Conservation (phyloP, 2,113 vertebrate genomes). For the Sclerurus mexicanus region DNA sequence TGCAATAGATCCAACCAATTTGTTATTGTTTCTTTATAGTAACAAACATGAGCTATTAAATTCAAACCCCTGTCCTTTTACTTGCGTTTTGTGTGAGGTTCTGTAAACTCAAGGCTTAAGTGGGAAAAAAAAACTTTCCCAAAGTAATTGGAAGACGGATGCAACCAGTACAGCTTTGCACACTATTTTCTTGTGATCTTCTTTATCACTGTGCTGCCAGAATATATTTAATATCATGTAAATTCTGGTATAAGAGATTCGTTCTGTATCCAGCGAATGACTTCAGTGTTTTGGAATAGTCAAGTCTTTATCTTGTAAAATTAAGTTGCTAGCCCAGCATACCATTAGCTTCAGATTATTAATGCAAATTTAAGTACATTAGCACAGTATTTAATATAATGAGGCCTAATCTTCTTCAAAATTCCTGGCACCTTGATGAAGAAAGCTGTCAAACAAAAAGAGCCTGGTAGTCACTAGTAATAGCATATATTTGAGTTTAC, state of each 20-base stretch:
- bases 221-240: slow-evolving; percentile 12
- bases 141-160: background rate
- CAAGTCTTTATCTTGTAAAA: background rate
- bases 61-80: background rate
- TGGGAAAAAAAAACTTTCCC: background rate
- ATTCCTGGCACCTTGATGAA: background rate
- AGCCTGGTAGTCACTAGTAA: background rate
- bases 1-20: background rate
- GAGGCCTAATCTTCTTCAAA: background rate
- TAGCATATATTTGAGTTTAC: background rate
- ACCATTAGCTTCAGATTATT: background rate
- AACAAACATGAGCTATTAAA: background rate
- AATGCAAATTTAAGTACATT: background rate
- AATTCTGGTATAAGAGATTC: background rate
- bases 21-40: background rate
- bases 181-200: background rate
- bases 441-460: background rate
- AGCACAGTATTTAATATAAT: background rate
- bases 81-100: background rate
- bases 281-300: background rate
- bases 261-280: background rate
- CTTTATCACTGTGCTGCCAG: background rate
- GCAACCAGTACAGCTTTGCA: background rate
- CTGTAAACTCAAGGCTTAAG: background rate
- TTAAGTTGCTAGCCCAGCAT: slow-evolving; percentile 12